Evolutionary conservation across 2,797 vertebrate species (phyloP), one percentile per base, ranked within the genome.

Genomic region (Sylvilagus floridanus): DNA sequence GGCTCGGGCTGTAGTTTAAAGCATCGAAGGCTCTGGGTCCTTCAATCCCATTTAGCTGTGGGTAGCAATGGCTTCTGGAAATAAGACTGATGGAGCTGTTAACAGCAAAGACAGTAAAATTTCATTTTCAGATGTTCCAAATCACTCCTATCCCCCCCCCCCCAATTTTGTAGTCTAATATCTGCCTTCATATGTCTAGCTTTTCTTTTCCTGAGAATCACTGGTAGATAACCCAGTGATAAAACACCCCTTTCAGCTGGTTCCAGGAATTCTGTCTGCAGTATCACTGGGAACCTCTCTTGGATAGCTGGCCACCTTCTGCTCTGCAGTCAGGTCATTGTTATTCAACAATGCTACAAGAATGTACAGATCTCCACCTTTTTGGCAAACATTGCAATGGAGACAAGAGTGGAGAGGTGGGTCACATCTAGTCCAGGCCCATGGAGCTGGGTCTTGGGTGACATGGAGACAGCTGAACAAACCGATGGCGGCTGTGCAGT

Each of bases 291-390:
- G 5, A 21, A 4, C 16, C 4, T 54, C 12, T 52, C 2, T 60
- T 30, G 1, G 21, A 3, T 17, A 47, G 79, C 37, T 17, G 50
- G 30, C 68, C n/a, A 3, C 19, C 17, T 1, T 52, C 22, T 54
- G 37, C 89, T 60, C 7, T 66, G 68, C 10, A 5, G 57, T 5
- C 1, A 0, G 32, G 65, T n/a, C 92, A 8, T 2, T 77, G 71
- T 47, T 75, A 54, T 62, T 84, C 17, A 42, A 21, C 52, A 84
- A 35, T 4, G 60, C 47, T 50, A 81, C 32, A 62, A 47, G 52
- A 52, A 63, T 84, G 52, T 78, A 93, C 17, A 35, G 78, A 63
- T 32, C 84, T 24, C 91, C 73, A 75, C 84, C 96, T 95, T 32
- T 54, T 95, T 91, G 71, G 66, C 92, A 94, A 93, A 93, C 69